Evolutionary conservation across 1,140 invertebrate genomes (phyloP).

Genomic region (Bombus huntii): DNA sequence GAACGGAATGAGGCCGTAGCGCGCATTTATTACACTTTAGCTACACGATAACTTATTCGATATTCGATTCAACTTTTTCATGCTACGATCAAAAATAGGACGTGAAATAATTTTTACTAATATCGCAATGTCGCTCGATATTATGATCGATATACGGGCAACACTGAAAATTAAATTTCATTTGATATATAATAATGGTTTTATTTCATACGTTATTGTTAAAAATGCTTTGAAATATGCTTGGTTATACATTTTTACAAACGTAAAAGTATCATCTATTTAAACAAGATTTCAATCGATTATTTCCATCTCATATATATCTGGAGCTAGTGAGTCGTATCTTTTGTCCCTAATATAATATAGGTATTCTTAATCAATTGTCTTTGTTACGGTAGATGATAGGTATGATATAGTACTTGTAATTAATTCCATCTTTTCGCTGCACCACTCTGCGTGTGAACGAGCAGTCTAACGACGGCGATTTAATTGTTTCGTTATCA

Average conservation of each 20-base stretch:
- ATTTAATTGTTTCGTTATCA: constrained; percentile 59
- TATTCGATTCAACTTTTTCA: too few species aligned
- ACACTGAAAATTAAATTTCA: not conserved
- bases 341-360: too few species aligned
- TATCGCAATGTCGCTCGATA: not conserved
- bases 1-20: constrained; percentile 31
- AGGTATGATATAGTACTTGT: constrained; percentile 6
- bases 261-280: not conserved
- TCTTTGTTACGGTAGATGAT: not conserved
- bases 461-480: constrained; percentile 36
- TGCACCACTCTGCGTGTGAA: constrained; percentile 20
- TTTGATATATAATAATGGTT: not conserved
- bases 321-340: not conserved
- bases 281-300: not conserved
- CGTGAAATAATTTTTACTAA: too few species aligned
- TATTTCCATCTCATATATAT: not conserved
- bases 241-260: not conserved
- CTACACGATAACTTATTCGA: not conserved
- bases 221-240: not conserved
- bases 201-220: not conserved
- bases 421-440: constrained; percentile 47
- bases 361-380: not conserved
- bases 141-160: not conserved
- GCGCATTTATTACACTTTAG: not conserved
- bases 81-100: not conserved